A percentile compares a stretch with the other conserved stretches of the same genome.
phyloP scores from a whole-genome alignment of 1,140 invertebrate species.

The Drosophila asahinai region DNA sequence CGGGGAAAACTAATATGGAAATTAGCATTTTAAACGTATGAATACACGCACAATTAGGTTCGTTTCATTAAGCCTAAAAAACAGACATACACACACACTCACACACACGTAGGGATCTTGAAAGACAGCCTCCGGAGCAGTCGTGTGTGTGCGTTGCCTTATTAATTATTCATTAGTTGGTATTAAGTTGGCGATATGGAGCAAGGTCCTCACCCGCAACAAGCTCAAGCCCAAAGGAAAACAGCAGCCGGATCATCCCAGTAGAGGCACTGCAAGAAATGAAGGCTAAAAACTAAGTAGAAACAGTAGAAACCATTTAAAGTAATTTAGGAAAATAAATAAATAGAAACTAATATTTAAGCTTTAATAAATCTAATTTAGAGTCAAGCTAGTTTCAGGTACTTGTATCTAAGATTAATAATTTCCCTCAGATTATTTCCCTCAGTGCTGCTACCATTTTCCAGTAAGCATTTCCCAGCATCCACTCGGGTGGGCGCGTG shows the following conservation, averaged over 20 bases:
- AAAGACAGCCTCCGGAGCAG: constrained; percentile 43
- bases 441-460: constrained; percentile 8
- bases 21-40: constrained; percentile 83
- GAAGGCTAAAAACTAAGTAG: background rate
- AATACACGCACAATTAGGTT: constrained; percentile 79
- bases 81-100: constrained; percentile 20
- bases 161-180: constrained; percentile 84
- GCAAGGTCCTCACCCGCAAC: constrained; percentile 29
- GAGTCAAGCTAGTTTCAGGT: background rate
- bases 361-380: too few relatives aligned
- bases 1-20: constrained; percentile 74
- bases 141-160: constrained; percentile 58
- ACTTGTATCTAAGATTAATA: too few relatives aligned
- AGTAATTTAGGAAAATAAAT: background rate
- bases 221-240: constrained; percentile 32
- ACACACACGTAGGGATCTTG: background rate
- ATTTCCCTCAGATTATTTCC: background rate
- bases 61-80: constrained; percentile 77
- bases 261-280: background rate
- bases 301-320: background rate
- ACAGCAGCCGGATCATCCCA: constrained; percentile 28
- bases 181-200: constrained; percentile 71
- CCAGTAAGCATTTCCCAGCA: constrained; percentile 14
- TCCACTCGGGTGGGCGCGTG: constrained; percentile 49
- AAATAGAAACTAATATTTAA: background rate